Evolutionary conservation across 2,113 vertebrate genomes (phyloP).

Genomic region (Heterotis niloticus): DNA sequence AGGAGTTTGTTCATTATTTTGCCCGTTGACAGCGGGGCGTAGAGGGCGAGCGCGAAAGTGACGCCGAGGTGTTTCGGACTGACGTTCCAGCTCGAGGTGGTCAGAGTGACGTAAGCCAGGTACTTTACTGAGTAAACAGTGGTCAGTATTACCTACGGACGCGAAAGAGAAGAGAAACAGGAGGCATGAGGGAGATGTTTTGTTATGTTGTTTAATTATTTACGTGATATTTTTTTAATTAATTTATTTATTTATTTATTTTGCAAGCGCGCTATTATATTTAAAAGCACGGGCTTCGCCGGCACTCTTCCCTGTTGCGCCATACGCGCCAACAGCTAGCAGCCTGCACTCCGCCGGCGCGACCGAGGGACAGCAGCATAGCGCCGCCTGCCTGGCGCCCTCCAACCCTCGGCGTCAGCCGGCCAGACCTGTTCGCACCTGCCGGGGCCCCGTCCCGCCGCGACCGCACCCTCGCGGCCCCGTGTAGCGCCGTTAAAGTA

Average conservation of each 20-base stretch:
- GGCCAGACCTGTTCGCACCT: background rate
- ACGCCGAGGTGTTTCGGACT: background rate
- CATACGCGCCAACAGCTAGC: background rate
- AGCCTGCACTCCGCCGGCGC: background rate
- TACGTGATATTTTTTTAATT: too few relatives aligned
- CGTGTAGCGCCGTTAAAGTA: too few relatives aligned
- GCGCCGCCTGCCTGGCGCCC: background rate
- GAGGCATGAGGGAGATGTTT: constrained; percentile 4
- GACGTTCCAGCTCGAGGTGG: background rate
- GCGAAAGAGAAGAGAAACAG: background rate
- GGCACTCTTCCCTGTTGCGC: constrained; percentile 8
- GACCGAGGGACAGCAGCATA: too few relatives aligned
- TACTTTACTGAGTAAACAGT: background rate
- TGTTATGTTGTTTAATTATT: too few relatives aligned
- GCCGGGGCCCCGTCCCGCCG: background rate
- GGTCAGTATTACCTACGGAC: background rate
- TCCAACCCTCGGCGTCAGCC: constrained; percentile 7
- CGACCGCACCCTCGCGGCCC: background rate
- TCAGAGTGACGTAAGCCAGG: background rate
- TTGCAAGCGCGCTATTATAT: too few relatives aligned
- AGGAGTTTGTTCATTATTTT: background rate
- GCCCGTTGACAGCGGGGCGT: background rate
- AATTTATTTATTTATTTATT: too few relatives aligned
- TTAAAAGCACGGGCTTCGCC: too few relatives aligned
- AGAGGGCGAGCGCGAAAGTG: background rate